These are phyloP conservation scores for Carassius auratus DNA, from an alignment of 2,113 vertebrate species.

Conservation along the genomic window DNA sequence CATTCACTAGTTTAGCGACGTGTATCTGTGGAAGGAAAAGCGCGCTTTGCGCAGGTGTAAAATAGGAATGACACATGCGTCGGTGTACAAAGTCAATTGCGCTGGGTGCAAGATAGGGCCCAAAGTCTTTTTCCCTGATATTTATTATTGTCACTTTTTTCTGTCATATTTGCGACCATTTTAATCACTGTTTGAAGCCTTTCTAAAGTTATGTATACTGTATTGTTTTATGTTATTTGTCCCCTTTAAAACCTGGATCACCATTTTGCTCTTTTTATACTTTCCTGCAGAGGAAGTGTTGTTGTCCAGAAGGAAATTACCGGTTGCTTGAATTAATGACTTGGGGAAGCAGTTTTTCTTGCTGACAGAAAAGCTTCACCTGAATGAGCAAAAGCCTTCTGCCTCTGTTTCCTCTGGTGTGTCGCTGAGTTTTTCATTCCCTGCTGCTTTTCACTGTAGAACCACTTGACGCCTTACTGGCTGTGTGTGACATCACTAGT, in stretches of 20 bases:
- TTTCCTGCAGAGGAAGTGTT: slow-evolving; percentile 13
- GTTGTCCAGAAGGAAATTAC: slow-evolving; percentile 24
- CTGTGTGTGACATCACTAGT: slow-evolving; percentile 24
- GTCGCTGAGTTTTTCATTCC: background rate
- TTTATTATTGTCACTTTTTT: too few relatives aligned
- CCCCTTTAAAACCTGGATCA: background rate
- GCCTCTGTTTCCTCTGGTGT: slow-evolving; percentile 7
- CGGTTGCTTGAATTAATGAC: slow-evolving; percentile 30
- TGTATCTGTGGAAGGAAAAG: too few relatives aligned
- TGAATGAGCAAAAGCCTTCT: slow-evolving; percentile 26
- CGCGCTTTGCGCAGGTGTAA: too few relatives aligned
- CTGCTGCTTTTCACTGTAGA: background rate
- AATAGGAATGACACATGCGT: too few relatives aligned
- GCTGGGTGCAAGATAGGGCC: too few relatives aligned
- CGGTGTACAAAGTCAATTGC: too few relatives aligned
- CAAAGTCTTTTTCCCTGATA: too few relatives aligned
- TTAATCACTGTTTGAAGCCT: too few relatives aligned
- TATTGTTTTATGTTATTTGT: background rate
- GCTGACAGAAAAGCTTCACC: slow-evolving; percentile 33
- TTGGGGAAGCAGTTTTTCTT: slow-evolving; percentile 10
- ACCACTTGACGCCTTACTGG: background rate
- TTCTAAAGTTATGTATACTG: background rate
- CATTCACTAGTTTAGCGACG: too few relatives aligned
- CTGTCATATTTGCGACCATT: too few relatives aligned
- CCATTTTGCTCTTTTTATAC: background rate